Percentiles rank a stretch among this genome's conserved stretches.
Evolutionary conservation across 2,888 invertebrate species (phyloP).

Genomic region (Pomacea canaliculata): DNA sequence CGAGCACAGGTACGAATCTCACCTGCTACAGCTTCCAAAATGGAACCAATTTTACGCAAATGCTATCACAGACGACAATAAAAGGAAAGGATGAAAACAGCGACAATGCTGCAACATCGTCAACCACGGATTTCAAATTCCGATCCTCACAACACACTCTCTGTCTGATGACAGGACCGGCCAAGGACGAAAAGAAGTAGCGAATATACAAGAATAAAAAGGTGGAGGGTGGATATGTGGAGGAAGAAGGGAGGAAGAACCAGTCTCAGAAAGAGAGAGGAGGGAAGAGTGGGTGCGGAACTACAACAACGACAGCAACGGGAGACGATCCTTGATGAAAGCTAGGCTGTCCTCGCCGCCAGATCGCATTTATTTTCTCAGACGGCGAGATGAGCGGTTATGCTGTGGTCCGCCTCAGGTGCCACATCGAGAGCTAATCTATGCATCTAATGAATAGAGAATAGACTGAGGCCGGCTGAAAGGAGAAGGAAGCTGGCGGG

Average conservation of each 20-base stretch:
- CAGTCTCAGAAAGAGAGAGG: background rate
- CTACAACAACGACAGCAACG: background rate
- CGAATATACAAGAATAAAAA: too few relatives aligned
- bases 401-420: slow-evolving; percentile 13
- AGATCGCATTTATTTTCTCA: slow-evolving; percentile 30
- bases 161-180: too few relatives aligned
- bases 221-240: too few relatives aligned
- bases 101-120: too few relatives aligned
- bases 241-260: background rate
- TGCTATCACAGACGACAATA: too few relatives aligned
- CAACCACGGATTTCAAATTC: too few relatives aligned
- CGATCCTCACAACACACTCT: too few relatives aligned
- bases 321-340: background rate
- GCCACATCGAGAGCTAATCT: slow-evolving; percentile 21
- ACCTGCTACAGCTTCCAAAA: too few relatives aligned
- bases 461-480: slow-evolving; percentile 17
- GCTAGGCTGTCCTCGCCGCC: background rate
- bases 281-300: background rate
- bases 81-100: too few relatives aligned
- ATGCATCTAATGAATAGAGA: slow-evolving; percentile 19
- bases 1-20: too few relatives aligned
- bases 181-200: too few relatives aligned
- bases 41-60: too few relatives aligned
- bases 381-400: slow-evolving; percentile 19
- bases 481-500: background rate